Conservation (phyloP, 1,140 invertebrate genomes). For the Telenomus remus region DNA sequence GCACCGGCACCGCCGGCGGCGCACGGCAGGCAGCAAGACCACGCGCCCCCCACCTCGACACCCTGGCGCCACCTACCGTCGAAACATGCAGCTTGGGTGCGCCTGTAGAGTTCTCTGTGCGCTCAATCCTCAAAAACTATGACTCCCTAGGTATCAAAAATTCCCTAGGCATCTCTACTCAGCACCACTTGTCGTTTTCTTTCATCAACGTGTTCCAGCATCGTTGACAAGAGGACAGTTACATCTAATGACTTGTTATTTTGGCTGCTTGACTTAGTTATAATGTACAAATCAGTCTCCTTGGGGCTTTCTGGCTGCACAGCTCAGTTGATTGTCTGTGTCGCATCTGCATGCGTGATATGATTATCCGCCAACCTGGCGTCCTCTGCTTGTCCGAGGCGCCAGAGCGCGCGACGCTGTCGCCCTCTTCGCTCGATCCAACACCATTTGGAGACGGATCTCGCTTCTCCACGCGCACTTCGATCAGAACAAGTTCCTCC, state of each 20-base stretch:
- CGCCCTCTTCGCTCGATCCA: slow-evolving; percentile 19
- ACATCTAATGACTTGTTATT: slow-evolving; percentile 29
- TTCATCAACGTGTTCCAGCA: slow-evolving; percentile 21
- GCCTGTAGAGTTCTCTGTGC: slow-evolving; percentile 43
- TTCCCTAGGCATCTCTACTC: slow-evolving; percentile 11
- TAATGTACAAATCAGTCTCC: slow-evolving; percentile 55
- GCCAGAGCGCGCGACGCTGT: slow-evolving; percentile 40
- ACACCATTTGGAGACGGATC: slow-evolving; percentile 23
- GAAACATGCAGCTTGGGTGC: slow-evolving; percentile 69
- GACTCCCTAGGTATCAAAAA: slow-evolving; percentile 33
- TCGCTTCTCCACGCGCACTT: not conserved
- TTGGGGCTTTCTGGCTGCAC: slow-evolving; percentile 29
- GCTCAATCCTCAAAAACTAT: slow-evolving; percentile 19
- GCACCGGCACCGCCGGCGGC: slow-evolving; percentile 74
- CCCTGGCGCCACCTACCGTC: slow-evolving; percentile 71
- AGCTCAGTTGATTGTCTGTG: slow-evolving; percentile 50
- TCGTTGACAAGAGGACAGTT: slow-evolving; percentile 14
- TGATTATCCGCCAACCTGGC: slow-evolving; percentile 33
- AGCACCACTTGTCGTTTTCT: not conserved
- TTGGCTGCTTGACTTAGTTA: slow-evolving; percentile 33
- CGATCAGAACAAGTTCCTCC: not conserved
- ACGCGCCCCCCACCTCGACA: slow-evolving; percentile 75
- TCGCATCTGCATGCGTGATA: slow-evolving; percentile 33
- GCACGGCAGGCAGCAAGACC: slow-evolving; percentile 76
- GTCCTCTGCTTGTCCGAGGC: slow-evolving; percentile 27